These are phyloP conservation scores for Hydrochoerus hydrochaeris DNA, from an alignment of 2,113 vertebrate genomes.

Conservation along the genomic window DNA sequence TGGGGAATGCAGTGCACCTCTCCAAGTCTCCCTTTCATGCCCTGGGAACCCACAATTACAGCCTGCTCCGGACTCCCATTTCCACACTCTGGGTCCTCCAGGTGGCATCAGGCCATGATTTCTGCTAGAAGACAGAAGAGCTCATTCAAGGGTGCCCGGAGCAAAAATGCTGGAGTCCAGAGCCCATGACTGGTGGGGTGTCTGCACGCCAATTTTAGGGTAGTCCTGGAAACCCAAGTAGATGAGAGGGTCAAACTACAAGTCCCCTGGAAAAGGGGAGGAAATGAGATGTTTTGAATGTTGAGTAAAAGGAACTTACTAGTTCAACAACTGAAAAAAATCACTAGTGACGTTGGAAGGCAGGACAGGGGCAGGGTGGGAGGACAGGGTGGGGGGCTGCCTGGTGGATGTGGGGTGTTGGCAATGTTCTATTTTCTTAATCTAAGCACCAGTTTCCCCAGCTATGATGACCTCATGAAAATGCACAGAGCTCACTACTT, in stretches of 20 bases:
- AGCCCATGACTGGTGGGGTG: background rate
- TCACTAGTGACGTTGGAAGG: background rate
- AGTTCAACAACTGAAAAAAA: background rate
- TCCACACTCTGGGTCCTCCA: background rate
- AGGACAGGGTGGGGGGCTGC: rapidly evolving
- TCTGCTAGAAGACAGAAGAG: conserved; percentile 55
- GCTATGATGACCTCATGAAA: background rate
- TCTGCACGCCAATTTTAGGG: background rate
- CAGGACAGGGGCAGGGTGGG: background rate
- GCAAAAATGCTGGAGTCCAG: background rate
- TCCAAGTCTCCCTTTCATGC: conserved; percentile 24
- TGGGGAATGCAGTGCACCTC: background rate
- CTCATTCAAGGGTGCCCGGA: conserved; percentile 52
- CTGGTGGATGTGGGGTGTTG: background rate
- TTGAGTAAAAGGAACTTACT: background rate
- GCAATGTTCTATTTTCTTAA: background rate
- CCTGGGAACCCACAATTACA: background rate
- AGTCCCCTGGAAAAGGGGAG: background rate
- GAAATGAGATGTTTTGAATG: background rate
- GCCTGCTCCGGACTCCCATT: conserved; percentile 31
- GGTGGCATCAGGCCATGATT: conserved; percentile 61
- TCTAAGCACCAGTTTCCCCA: background rate
- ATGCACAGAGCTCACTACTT: background rate
- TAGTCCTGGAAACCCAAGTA: background rate
- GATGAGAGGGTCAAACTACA: conserved; percentile 46